phyloP scores from a whole-genome alignment of 2,888 invertebrate genomes.

The Hartigia nigra region DNA sequence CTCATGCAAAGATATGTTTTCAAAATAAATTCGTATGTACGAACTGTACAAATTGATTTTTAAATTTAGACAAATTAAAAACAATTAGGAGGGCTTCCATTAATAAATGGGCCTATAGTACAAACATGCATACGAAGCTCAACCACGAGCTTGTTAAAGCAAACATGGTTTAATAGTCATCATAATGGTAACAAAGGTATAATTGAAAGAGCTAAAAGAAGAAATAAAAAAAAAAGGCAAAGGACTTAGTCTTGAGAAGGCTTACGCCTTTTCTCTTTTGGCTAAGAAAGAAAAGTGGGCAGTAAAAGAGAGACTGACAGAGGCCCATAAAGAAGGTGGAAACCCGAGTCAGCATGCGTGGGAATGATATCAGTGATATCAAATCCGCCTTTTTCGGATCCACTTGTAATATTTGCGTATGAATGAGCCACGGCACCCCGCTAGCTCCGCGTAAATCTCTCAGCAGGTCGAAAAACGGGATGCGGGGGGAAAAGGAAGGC shows the following conservation, averaged over 20 bases:
- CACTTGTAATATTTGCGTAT: constrained; percentile 58
- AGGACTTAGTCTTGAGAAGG: background rate
- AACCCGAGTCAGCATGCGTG: constrained; percentile 23
- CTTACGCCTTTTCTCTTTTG: background rate
- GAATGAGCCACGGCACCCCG: constrained; percentile 49
- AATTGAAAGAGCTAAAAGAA: background rate
- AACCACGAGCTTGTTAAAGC: background rate
- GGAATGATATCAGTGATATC: constrained; percentile 48
- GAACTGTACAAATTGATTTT: background rate
- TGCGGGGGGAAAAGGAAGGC: background rate
- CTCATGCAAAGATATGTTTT: background rate
- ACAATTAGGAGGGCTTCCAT: background rate
- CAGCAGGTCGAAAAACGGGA: constrained; percentile 44
- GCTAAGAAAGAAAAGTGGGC: constrained; percentile 3
- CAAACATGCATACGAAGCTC: background rate
- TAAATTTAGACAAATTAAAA: background rate
- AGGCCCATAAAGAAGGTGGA: constrained; percentile 10
- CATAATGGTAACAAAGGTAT: background rate
- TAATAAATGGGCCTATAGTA: background rate
- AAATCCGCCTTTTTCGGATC: constrained; percentile 33
- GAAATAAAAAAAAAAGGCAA: background rate
- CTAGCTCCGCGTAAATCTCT: constrained; percentile 55
- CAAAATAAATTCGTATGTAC: background rate
- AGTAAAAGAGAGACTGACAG: background rate
- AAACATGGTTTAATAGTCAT: background rate